Percentiles rank a stretch among this genome's conserved stretches.
phyloP scores from a whole-genome alignment of 1,140 invertebrate species.

The Orchestia grillus region DNA sequence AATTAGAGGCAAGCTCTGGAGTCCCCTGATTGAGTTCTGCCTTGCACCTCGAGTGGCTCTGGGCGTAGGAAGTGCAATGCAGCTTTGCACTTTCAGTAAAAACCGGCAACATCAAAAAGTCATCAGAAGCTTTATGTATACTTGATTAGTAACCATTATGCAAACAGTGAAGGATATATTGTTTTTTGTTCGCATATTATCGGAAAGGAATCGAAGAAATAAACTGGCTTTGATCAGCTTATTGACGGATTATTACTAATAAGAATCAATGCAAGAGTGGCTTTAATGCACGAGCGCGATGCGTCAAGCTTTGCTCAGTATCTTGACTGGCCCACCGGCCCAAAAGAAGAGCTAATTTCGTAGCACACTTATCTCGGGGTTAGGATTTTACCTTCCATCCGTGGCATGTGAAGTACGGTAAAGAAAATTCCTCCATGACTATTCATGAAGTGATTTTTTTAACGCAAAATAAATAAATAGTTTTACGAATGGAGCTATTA shows the following conservation, averaged over 20 bases:
- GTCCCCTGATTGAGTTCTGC: too few species aligned
- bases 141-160: not conserved
- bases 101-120: not conserved
- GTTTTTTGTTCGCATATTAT: not conserved
- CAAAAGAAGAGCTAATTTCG: not conserved
- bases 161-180: not conserved
- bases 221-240: not conserved
- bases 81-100: not conserved
- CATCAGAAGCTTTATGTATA: not conserved
- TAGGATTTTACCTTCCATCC: not conserved
- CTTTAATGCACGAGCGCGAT: not conserved
- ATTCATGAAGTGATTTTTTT: too few species aligned
- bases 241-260: constrained; percentile 1
- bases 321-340: not conserved
- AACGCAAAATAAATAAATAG: too few species aligned
- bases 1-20: too few species aligned
- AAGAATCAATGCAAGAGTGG: not conserved
- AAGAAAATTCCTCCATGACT: not conserved
- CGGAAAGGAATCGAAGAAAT: not conserved
- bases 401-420: not conserved
- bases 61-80: too few species aligned
- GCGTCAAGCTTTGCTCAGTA: not conserved
- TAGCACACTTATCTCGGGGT: too few species aligned
- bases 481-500: too few species aligned
- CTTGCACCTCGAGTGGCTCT: too few species aligned